These are phyloP conservation scores for Hormaphis cornu DNA, from an alignment of 1,140 invertebrate species.

Conservation along the genomic window DNA sequence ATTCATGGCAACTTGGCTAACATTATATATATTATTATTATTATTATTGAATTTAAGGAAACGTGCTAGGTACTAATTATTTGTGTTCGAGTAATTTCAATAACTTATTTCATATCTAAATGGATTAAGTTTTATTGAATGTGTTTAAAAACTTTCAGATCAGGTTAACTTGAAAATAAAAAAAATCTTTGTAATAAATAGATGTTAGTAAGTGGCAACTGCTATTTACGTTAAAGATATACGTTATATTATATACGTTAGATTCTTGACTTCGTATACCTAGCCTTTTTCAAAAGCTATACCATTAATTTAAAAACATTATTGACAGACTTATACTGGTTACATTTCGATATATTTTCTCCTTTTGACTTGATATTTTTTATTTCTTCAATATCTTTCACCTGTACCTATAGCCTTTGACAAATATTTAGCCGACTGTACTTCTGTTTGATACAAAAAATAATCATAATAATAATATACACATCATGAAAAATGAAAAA, in stretches of 20 bases:
- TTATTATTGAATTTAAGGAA: too few relatives aligned
- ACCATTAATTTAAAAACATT: constrained; percentile 18
- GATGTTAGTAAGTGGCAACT: neutral
- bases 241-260: too few relatives aligned
- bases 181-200: neutral
- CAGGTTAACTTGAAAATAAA: neutral
- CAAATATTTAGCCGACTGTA: constrained; percentile 20
- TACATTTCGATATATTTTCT: constrained; percentile 3
- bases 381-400: constrained; percentile 12
- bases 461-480: neutral
- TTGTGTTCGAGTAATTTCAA: too few relatives aligned
- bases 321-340: constrained; percentile 2
- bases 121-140: too few relatives aligned
- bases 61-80: too few relatives aligned
- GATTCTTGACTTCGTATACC: neutral
- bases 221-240: neutral
- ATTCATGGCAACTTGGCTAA: too few relatives aligned
- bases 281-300: constrained; percentile 9
- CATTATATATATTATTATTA: too few relatives aligned
- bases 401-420: constrained; percentile 11
- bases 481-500: neutral
- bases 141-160: neutral
- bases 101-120: too few relatives aligned
- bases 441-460: constrained; percentile 4
- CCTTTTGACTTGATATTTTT: constrained; percentile 11